Base-by-base conservation (phyloP, 2,797 vertebrate genomes). In the Centropyge bicolor region DNA sequence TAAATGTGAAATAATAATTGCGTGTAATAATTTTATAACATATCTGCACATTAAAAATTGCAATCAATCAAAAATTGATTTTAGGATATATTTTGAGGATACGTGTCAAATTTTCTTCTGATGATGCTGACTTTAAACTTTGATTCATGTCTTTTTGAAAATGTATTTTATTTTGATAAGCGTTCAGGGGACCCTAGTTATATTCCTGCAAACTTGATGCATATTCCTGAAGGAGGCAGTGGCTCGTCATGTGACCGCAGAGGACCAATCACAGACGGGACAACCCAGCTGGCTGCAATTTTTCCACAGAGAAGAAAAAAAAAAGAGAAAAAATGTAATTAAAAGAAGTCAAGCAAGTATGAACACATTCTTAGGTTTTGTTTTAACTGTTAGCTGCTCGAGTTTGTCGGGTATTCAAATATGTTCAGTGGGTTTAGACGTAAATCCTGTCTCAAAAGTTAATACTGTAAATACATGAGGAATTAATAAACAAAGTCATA, bases 161-260 rank as follows among this genome's bases (percentile, higher is more conserved):
- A 2, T 7, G 0, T 0, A 3, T 70, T 80, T 87, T 88, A 80
- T 74, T 90, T 75, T 83, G 81, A 84, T 88, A 88, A 61, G 0
- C 0, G 0, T 0, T 3, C 4, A 12, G 5, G 56, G 56, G 74
- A 31, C 1, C 0, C 0, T 3, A 1, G 6, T 27, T 16, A 1
- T 14, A 1, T 52, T 22, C 16, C 6, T 13, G 6, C 0, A 6
- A 0, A 2, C 31, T 43, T 81, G 62, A 70, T 0, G 0, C 1
- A 2, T 0, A 2, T 4, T 55, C 0, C 8, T 16, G 6, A 22
- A 0, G 7, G 54, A 40, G 78, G 79, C 46, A 22, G 64, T 61
- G 75, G 43, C 60, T 72, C 3, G 0, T 77, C 62, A 86, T 63
- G 81, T 91, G 74, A 81, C 54, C 3, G 6, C 41, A 19, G 0